Evolutionary conservation across 2,888 invertebrate genomes (phyloP).

Genomic region (Argyresthia albistria): DNA sequence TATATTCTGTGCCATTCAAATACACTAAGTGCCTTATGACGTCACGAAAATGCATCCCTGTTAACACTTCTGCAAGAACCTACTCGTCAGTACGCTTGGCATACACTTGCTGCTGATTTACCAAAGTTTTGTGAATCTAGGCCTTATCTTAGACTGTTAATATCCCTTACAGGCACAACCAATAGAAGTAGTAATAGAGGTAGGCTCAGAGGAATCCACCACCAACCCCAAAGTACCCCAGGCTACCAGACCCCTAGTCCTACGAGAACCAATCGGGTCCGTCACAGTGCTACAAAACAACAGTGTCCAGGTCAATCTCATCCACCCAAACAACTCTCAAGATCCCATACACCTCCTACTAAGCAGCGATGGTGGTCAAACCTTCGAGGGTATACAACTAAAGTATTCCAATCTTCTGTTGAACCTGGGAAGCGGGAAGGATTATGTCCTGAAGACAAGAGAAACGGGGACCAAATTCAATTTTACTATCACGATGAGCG

Average conservation of each 20-base stretch:
- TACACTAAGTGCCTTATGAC: too few species aligned
- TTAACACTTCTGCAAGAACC: too few species aligned
- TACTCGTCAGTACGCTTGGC: too few species aligned
- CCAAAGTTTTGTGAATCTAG: too few species aligned
- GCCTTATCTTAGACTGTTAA: too few species aligned
- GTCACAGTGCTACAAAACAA: constrained; percentile 61
- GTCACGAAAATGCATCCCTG: too few species aligned
- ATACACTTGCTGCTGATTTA: too few species aligned
- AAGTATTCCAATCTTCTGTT: constrained; percentile 51
- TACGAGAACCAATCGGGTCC: constrained; percentile 55
- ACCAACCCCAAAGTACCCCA: neutral
- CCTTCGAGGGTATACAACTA: constrained; percentile 47
- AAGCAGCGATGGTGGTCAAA: constrained; percentile 49
- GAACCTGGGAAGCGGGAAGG: constrained; percentile 52
- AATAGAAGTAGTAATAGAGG: neutral
- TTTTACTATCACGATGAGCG: constrained; percentile 49
- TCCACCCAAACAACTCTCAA: constrained; percentile 41
- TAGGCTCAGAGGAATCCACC: neutral
- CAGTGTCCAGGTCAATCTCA: constrained; percentile 57
- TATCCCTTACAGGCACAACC: neutral
- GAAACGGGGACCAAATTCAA: constrained; percentile 63
- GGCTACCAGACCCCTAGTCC: constrained; percentile 28
- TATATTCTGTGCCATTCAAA: too few species aligned
- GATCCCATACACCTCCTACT: constrained; percentile 53
- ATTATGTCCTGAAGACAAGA: constrained; percentile 58